These are phyloP conservation scores for Ceriagrion tenellum DNA, from an alignment of 2,888 invertebrate species.

Conservation along the genomic window DNA sequence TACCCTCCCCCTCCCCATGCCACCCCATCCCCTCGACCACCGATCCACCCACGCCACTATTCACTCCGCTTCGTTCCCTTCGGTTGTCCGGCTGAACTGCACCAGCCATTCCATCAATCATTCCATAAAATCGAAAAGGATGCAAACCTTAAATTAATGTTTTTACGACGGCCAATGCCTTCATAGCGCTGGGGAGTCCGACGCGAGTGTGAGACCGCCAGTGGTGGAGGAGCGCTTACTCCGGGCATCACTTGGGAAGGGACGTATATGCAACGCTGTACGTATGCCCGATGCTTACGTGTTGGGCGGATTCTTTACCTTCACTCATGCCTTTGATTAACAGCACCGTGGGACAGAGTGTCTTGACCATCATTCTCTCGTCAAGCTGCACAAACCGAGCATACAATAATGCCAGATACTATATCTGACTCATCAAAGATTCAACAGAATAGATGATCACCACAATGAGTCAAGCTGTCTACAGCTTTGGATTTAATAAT, in stretches of 20 bases:
- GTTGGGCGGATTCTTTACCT: no score
- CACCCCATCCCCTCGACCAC: not conserved
- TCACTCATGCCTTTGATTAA: no score
- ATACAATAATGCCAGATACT: no score
- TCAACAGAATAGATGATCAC: no score
- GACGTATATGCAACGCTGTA: not conserved
- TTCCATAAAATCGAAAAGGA: constrained; percentile 6
- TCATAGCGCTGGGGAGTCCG: not conserved
- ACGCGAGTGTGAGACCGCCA: not conserved
- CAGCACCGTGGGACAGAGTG: no score
- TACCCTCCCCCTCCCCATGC: not conserved
- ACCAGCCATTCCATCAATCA: constrained; percentile 2
- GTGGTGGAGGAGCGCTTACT: not conserved
- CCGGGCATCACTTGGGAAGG: not conserved
- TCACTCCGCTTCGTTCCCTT: not conserved
- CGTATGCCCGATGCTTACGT: no score
- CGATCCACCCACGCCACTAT: not conserved
- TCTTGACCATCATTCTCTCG: no score
- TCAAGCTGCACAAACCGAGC: no score
- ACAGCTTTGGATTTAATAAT: no score
- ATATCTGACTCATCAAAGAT: no score
- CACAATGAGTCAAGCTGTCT: no score
- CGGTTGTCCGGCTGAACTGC: not conserved
- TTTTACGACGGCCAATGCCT: not conserved
- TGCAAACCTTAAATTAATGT: not conserved